A percentile compares a stretch with the other conserved stretches of the same genome.
phyloP scores from a whole-genome alignment of 1,140 invertebrate genomes.

The Bombus consobrinus region DNA sequence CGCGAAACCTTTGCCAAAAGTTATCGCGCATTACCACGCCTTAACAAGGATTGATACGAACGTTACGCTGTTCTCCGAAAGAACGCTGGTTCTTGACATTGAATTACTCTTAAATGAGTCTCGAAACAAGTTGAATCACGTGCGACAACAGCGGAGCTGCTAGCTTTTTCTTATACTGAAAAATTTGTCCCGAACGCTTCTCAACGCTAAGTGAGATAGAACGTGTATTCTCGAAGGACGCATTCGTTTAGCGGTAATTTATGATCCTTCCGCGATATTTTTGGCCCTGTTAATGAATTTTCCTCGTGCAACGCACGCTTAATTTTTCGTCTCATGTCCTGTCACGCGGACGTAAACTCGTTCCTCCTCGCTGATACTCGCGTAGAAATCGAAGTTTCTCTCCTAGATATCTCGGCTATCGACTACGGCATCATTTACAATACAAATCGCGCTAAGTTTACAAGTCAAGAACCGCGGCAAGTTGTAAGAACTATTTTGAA shows the following conservation, averaged over 20 bases:
- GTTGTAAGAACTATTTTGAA: not conserved
- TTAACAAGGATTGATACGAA: constrained; percentile 14
- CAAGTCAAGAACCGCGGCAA: too few relatives aligned
- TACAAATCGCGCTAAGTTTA: not conserved
- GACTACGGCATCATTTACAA: not conserved
- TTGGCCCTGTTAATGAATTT: not conserved
- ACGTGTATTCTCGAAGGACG: not conserved
- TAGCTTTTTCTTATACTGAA: not conserved
- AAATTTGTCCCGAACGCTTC: not conserved
- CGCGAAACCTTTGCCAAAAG: not conserved
- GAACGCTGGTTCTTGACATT: not conserved
- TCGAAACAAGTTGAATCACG: not conserved
- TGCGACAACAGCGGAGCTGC: not conserved
- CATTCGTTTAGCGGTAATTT: constrained; percentile 12
- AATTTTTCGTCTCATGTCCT: not conserved
- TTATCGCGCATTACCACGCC: not conserved
- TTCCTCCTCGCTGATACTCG: too few relatives aligned
- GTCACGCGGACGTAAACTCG: not conserved
- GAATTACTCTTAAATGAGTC: constrained; percentile 26
- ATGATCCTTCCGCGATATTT: not conserved
- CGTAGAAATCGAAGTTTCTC: not conserved
- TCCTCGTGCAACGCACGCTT: not conserved
- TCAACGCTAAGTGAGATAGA: not conserved
- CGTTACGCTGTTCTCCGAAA: too few relatives aligned
- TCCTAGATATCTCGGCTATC: not conserved